Base-by-base conservation (phyloP, 2,888 invertebrate species). In the Cantharis rustica region DNA sequence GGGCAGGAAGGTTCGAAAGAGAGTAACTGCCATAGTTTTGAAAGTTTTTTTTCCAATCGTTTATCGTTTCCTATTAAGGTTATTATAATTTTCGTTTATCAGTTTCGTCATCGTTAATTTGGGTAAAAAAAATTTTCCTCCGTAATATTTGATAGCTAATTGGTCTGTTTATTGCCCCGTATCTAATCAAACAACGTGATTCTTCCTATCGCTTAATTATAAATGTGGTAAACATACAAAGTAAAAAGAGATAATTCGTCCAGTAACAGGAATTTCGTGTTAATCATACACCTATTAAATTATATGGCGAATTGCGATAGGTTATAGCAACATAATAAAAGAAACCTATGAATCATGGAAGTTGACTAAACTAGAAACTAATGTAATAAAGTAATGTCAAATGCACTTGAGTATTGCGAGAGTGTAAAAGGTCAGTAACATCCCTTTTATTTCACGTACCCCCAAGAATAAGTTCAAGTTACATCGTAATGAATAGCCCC, bases 401-500 rank as follows among this genome's bases (percentile, higher is more conserved):
- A n/a, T 47, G 47, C 47, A 47, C 47, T 47, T 47, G 47, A 47
- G 47, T n/a, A n/a, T 47, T 13, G 26, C 26, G n/a, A n/a, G 47
- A 47, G 47, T n/a, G 47, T 47, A 47, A 47, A 47, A 47, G 47
- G 47, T 47, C 47, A 47, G 68, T 71, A 72, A 75, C 72, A 70
- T 74, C 71, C 77, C 76, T 72, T 75, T 71, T 70, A 74, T 73
- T 76, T 71, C 63, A 73, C 61, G 68, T 76, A 75, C 82, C 83
- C 83, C 79, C 73, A 76, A 75, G 78, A 79, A 81, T 81, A 83
- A 66, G 64, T 66, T 86, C 86, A 85, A 84, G 85, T 86, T 85
- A 85, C 85, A 69, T 27, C 23, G 23, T 76, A 84, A 84, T 85
- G 84, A 84, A 84, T 84, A 83, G 83, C 81, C 83, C 83, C n/a